Base-by-base conservation (phyloP, 2,113 vertebrate genomes). In the Pollachius pollachius region DNA sequence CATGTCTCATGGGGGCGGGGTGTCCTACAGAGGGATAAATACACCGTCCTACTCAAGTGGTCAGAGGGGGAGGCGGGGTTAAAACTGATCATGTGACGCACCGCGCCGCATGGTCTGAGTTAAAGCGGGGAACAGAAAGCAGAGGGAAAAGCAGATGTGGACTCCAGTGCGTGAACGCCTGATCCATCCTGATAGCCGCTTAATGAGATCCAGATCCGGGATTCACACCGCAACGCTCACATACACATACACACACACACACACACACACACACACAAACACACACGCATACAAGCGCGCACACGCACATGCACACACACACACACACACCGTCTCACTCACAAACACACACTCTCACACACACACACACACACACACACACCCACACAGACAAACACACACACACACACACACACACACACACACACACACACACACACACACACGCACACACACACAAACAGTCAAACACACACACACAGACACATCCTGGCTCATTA, bases 401-500 rank as follows among this genome's bases (percentile, higher is more conserved):
- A 54, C 12, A 16, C 16, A 54, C 52, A 37, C 34, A 37, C 52
- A 54, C 52, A 54, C 52, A 16, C 52, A 54, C 52, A 54, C 12
- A 15, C 52, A 16, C 52, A 54, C 52, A 16, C 52, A 56, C 52
- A 17, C 52, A 56, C 52, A 56, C 52, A 56, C 52, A 17, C 52
- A 56, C 54, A 17, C 54, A 56, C 54, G 6, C 54, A 16, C 54
- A 56, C 13, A 1, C 16, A 56, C 54, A 41, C 37, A 41, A 6
- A 41, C 37, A 41, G 6, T 8, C 37, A 41, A 6, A 41, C 37
- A 41, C 37, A 2, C 41, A 48, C 5, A 48, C 41, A 48, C 41
- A 87, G 86, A 83, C 79, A 91, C 80, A 90, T 89, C 85, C 81
- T 74, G 80, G 84, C 89, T 91, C 86, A 89, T 91, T 91, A 90